phyloP scores from a whole-genome alignment of 1,140 invertebrate genomes.

The Artemia franciscana region DNA sequence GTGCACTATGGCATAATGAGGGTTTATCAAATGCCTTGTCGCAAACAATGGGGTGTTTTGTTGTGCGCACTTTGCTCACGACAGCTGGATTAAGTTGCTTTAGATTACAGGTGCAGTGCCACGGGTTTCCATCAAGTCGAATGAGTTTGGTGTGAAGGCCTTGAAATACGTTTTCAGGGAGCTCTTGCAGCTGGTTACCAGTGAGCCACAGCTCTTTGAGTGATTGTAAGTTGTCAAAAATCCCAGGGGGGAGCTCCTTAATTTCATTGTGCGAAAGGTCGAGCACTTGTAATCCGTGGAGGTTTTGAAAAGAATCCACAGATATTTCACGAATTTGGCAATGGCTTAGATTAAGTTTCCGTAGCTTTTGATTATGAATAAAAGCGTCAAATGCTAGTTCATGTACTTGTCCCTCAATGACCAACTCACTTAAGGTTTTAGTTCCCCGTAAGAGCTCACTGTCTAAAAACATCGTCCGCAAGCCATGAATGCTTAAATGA shows the following conservation, averaged over 20 bases:
- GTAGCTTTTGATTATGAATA: conserved; percentile 28
- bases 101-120: conserved; percentile 41
- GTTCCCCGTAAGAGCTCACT: conserved; percentile 33
- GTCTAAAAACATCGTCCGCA: conserved; percentile 29
- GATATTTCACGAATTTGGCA: conserved; percentile 35
- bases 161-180: conserved; percentile 31
- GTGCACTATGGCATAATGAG: neutral
- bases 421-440: conserved; percentile 25
- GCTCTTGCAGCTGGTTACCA: conserved; percentile 29
- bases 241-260: conserved; percentile 28
- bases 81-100: conserved; percentile 28
- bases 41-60: conserved; percentile 17
- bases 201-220: conserved; percentile 33
- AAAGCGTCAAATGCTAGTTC: conserved; percentile 41
- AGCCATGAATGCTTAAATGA: conserved; percentile 28
- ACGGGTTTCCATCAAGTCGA: conserved; percentile 35
- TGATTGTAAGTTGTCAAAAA: conserved; percentile 32
- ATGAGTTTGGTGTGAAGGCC: conserved; percentile 27
- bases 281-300: conserved; percentile 29
- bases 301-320: conserved; percentile 38
- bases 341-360: conserved; percentile 30
- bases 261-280: conserved; percentile 37
- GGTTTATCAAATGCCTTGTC: neutral
- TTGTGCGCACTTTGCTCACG: conserved; percentile 21
- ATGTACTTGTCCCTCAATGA: conserved; percentile 29